phyloP scores from a whole-genome alignment of 2,797 vertebrate species.

The Myotis pilosus region DNA sequence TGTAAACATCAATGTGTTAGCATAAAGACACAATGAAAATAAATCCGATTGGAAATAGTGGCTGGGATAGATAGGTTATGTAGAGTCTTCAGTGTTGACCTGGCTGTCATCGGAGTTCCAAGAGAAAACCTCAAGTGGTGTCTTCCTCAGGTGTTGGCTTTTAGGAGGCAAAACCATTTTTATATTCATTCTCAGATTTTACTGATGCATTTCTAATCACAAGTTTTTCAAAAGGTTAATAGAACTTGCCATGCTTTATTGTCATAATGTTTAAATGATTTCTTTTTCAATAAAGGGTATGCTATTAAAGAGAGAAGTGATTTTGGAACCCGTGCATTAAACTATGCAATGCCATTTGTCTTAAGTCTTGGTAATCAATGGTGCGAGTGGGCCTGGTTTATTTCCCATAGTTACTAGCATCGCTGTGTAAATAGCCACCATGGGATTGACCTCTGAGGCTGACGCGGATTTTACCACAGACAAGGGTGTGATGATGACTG shows the following conservation, averaged over 20 bases:
- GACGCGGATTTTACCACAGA: constrained; percentile 78
- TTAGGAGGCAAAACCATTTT: constrained; percentile 48
- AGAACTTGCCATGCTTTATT: constrained; percentile 77
- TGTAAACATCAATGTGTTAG: not conserved
- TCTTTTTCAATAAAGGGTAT: constrained; percentile 80
- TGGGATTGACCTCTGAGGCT: constrained; percentile 80
- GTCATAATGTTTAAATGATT: constrained; percentile 76
- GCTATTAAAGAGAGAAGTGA: constrained; percentile 83
- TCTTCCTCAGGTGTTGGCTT: constrained; percentile 26
- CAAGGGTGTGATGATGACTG: constrained; percentile 77
- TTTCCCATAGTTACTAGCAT: constrained; percentile 76
- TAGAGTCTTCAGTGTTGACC: not conserved
- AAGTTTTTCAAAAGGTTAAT: constrained; percentile 73
- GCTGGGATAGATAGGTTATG: no score
- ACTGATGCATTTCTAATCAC: constrained; percentile 62
- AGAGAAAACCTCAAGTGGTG: not conserved
- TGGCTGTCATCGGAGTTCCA: not conserved
- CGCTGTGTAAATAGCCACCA: constrained; percentile 83
- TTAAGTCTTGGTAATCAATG: constrained; percentile 81
- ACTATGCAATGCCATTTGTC: constrained; percentile 79
- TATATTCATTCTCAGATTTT: constrained; percentile 60
- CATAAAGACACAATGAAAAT: not conserved
- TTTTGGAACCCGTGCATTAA: constrained; percentile 81
- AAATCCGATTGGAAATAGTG: not conserved
- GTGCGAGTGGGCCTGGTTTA: constrained; percentile 79